Evolutionary conservation across 23 tunicate species (phyloP), one percentile per base, ranked within the genome.

Genomic region (Halocynthia roretzi): DNA sequence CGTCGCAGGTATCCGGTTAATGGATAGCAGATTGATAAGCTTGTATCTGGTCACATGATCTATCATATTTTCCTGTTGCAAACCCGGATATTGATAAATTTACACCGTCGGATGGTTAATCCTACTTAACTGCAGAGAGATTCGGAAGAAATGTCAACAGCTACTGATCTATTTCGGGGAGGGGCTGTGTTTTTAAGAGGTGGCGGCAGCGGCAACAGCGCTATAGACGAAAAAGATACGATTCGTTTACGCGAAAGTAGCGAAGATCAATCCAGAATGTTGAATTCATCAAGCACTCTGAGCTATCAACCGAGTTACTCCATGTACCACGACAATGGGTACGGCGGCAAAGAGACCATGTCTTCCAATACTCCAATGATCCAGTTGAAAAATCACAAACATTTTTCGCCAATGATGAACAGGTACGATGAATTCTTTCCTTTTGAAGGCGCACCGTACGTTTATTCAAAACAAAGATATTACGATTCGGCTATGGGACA

Each of bases 341-440:
- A 31, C 44, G 44, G 4, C 44, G 44, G 44, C 44, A 31, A 31
- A 31, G 12, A 12, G 18, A 67, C 15, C 40, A 67, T 67, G 22
- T 14, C 71, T 21, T 12, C 20, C 20, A 50, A 74, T n/a, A 74
- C 78, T 8, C 71, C 63, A 74, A 74, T 74, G 78, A 74, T 74
- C 10, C 78, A 74, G 62, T 18, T 74, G 15, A 74, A 74, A 31
- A 53, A 22, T 53, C 78, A 53, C 60, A 54, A n/a, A 8, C 31
- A 65, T 65, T 65, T 48, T 15, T 9, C 44, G 44, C 44, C 44
- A 1, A 31, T 31, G 44, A 31, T 31, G 44, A 31, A 31, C 44
- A 31, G 44, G 44, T 31, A 31, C 44, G 44, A 31, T 31, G 44
- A 31, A 31, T 31, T 31, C 44, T 31, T 31, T 31, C 44, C 44